Base-by-base conservation (phyloP, 2,888 invertebrate species). In the Folsomia manolachei region DNA sequence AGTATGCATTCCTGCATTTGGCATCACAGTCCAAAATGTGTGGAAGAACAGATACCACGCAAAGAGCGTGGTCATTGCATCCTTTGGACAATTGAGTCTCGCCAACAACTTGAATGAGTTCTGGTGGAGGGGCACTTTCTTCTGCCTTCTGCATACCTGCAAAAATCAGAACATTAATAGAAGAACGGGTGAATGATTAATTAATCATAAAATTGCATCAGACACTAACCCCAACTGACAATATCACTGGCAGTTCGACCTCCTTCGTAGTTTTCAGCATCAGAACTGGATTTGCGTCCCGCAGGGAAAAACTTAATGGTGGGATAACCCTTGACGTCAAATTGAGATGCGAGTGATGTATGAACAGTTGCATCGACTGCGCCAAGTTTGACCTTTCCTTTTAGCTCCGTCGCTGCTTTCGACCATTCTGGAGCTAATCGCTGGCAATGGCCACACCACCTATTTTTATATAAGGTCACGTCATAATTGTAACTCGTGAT, bases 371-470 rank as follows among this genome's bases (percentile, higher is more conserved):
- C 93, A 85, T 95, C 95, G 1, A 95, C 88, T 0, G 94, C 95
- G 73, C 97, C 99, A 21, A 99, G 84, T 86, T 97, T 98, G 53
- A 87, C 92, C 87, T 97, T 97, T 82, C 97, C 98, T 86, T 95
- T 97, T 23, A 99, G 88, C 83, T 97, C 92, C 2, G 90, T 87
- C 21, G 99, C 98, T 1, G 99, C 99, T 53, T 91, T 90, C 14
- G 92, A 93, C 97, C 97, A 99, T 79, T 97, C 93, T 0, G 98
- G 98, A 70, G 93, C 97, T 69, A 99, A 86, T 83, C 91, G 95
- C 86, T 98, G 97, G 86, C 97, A 97, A 84, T 97, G 96, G 2
- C 96, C 86, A 81, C 86, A 86, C 93, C 96, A 96, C n/a, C n/a
- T n/a, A n/a, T n/a, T n/a, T n/a, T 0, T 94, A 94, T 9, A n/a